Percentiles rank a stretch among this genome's conserved stretches.
Conservation (phyloP, 2,888 invertebrate species). For the Caenorhabditis angaria region DNA sequence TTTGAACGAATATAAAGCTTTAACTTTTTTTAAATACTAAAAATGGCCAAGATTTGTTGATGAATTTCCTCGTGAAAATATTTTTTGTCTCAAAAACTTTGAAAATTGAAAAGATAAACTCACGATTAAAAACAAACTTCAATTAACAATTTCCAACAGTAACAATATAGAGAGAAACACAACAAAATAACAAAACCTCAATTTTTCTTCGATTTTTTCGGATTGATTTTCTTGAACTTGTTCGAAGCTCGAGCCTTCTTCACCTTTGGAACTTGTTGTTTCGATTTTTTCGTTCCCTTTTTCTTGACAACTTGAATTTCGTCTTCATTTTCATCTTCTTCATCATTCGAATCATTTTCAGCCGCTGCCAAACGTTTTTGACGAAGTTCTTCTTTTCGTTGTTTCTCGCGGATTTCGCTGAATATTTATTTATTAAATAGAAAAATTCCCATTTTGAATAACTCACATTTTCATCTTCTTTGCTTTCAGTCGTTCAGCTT, state of each 20-base stretch:
- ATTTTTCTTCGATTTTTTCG: slow-evolving; percentile 21
- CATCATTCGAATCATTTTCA: slow-evolving; percentile 9
- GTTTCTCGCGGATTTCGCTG: not conserved
- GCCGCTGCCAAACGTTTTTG: slow-evolving; percentile 1
- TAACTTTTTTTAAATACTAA: no score
- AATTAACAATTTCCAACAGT: no score
- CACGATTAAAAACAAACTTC: no score
- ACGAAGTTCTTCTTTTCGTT: slow-evolving; percentile 16
- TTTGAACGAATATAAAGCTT: no score
- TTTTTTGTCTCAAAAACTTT: no score
- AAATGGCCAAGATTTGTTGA: no score
- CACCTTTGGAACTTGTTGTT: slow-evolving; percentile 27
- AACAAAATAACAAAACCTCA: not conserved
- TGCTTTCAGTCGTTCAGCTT: slow-evolving; percentile 16
- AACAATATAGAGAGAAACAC: no score
- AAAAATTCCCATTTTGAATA: not conserved
- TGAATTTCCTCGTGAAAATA: no score
- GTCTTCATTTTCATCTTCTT: slow-evolving; percentile 25
- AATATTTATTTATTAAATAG: not conserved
- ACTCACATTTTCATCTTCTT: slow-evolving; percentile 29
- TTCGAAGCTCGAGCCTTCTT: slow-evolving; percentile 19
- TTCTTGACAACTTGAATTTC: slow-evolving; percentile 21
- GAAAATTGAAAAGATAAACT: no score
- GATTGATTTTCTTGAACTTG: slow-evolving; percentile 7
- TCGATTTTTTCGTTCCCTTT: slow-evolving; percentile 11